Percentiles rank a stretch among this genome's conserved stretches.
phyloP scores from a whole-genome alignment of 2,113 vertebrate species.

The Sisor rabdophorus region DNA sequence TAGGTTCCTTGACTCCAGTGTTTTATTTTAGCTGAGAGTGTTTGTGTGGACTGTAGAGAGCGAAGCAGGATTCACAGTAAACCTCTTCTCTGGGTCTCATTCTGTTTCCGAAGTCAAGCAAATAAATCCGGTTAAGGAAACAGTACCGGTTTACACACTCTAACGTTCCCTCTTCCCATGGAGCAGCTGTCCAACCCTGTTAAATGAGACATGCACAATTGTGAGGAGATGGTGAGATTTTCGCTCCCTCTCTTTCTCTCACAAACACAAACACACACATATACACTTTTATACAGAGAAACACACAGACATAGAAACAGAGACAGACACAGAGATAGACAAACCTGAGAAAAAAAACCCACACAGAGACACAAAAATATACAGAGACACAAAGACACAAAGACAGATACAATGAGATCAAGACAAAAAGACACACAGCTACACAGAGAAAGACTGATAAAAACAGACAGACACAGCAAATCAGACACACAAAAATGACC shows the following conservation, averaged over 20 bases:
- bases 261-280: too few species aligned
- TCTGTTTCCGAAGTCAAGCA: not conserved
- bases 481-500: too few species aligned
- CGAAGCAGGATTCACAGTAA: not conserved
- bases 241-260: not conserved
- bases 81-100: not conserved
- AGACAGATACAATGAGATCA: too few species aligned
- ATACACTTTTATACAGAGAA: not conserved
- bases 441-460: too few species aligned
- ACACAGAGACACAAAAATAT: too few species aligned
- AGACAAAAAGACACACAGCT: too few species aligned
- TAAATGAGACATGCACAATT: conserved; percentile 6
- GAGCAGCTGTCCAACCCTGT: conserved; percentile 3
- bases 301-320: not conserved
- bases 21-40: not conserved
- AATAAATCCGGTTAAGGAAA: not conserved
- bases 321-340: too few species aligned
- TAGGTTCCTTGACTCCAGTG: not conserved
- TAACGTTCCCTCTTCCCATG: not conserved
- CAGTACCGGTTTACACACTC: not conserved
- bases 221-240: not conserved
- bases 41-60: not conserved
- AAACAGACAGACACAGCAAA: too few species aligned
- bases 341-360: too few species aligned
- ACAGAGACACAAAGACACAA: too few species aligned